Evolutionary conservation across 2,113 vertebrate genomes (phyloP).

Genomic region (Muntiacus reevesi): DNA sequence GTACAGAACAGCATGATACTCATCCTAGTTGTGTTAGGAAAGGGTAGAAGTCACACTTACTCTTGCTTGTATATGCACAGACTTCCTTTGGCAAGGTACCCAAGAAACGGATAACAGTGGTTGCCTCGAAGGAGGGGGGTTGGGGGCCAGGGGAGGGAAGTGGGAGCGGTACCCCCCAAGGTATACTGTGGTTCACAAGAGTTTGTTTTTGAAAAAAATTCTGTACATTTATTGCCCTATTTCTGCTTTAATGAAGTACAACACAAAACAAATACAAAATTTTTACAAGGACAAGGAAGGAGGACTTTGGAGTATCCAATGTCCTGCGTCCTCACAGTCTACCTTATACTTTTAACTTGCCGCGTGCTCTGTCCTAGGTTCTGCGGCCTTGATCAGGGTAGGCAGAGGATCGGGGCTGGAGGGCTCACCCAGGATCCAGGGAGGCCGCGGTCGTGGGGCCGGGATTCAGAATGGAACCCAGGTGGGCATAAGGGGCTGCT

Average conservation of each 20-base stretch:
- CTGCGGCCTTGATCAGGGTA: neutral
- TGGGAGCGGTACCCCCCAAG: neutral
- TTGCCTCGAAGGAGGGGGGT: neutral
- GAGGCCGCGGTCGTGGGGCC: rapidly evolving
- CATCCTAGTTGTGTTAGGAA: neutral
- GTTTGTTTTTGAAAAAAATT: neutral
- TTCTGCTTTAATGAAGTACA: neutral
- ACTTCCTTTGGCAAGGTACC: neutral
- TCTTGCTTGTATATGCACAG: neutral
- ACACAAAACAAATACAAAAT: neutral
- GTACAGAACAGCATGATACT: neutral
- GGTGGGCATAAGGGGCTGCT: rapidly evolving
- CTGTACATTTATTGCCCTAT: neutral
- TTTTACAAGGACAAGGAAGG: neutral
- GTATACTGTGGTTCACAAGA: neutral
- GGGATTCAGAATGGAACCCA: neutral
- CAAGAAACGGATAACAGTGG: neutral
- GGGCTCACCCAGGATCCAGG: neutral
- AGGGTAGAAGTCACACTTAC: neutral
- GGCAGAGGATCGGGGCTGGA: rapidly evolving
- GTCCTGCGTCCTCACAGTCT: rapidly evolving
- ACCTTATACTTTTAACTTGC: neutral
- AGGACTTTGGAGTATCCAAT: neutral
- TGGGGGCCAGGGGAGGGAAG: neutral
- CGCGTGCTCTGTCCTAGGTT: neutral